Base-by-base conservation (phyloP, 2,113 vertebrate genomes). In the Pseudorhombus dupliciocellatus region DNA sequence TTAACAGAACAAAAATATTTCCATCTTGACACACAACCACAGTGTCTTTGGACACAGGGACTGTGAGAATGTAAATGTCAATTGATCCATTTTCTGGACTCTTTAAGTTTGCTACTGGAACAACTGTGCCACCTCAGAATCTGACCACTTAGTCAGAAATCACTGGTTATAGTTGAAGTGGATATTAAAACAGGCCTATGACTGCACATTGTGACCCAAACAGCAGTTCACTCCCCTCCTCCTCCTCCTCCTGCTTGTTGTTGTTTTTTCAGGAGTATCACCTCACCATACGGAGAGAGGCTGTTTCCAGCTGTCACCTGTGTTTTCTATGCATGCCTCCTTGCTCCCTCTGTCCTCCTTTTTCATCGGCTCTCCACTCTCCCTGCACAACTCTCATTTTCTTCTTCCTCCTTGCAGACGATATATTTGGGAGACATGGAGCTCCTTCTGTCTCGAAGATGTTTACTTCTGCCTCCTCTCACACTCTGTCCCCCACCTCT, bases 271-370 rank as follows among this genome's bases (percentile, higher is more conserved):
- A 63, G 55, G 57, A 82, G 51, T 70, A 3, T 75, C 69, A 84
- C 85, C 84, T 79, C 57, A 68, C 60, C 81, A 81, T 79, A 79
- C 75, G 82, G 79, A 74, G 67, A 58, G 68, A 51, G 12, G 26
- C 48, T 63, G 74, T 74, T 72, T 83, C 79, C 81, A 85, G 82
- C 86, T 85, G 82, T 78, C 40, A 4, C 44, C 70, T 54, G 18
- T 76, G 61, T 76, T 87, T 74, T 67, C 69, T 66, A 44, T 70
- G 67, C 40, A 73, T 83, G 73, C 48, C 57, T 76, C 58, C 51
- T 74, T 56, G 31, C 70, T 81, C 67, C 64, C 55, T 80, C 34
- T 37, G 42, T 61, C 84, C 60, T 75, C 25, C 48, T 75, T 73
- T 63, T 69, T 73, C 60, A 57, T 56, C 70, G 69, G 66, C 57